These are phyloP conservation scores for Microplitis mediator DNA, from an alignment of 1,140 invertebrate genomes.

Conservation along the genomic window DNA sequence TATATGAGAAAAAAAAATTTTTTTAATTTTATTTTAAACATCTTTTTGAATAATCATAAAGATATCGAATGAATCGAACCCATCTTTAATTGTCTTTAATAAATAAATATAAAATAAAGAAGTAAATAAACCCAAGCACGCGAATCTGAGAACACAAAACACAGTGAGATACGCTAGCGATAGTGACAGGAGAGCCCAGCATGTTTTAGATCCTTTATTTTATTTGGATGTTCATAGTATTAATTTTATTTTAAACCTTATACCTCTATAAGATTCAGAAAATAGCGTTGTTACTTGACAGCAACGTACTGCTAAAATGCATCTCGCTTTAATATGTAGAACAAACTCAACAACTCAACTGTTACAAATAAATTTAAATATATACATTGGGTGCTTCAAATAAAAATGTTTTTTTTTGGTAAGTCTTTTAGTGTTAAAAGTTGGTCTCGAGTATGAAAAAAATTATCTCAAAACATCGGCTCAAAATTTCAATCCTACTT, in stretches of 20 bases:
- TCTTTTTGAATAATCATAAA: no score
- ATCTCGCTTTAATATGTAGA: conserved; percentile 5
- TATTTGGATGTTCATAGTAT: conserved; percentile 32
- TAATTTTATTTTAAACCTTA: conserved; percentile 23
- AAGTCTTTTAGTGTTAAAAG: no score
- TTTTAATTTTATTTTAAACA: no score
- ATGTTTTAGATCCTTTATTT: conserved; percentile 43
- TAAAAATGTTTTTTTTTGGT: no score
- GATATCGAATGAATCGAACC: no score
- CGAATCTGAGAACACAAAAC: conserved; percentile 36
- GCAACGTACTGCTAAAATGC: conserved; percentile 29
- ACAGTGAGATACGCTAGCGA: conserved; percentile 55
- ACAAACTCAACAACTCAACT: neutral
- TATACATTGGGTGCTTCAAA: no score
- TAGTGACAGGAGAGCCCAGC: conserved; percentile 63
- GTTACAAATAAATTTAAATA: neutral
- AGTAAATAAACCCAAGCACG: neutral
- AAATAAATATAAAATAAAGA: neutral
- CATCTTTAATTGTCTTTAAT: neutral
- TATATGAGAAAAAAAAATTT: no score
- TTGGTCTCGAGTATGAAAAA: no score
- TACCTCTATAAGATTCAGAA: conserved; percentile 19
- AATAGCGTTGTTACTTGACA: conserved; percentile 29
- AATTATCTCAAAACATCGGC: no score
- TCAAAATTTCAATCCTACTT: no score